A percentile compares a stretch with the other conserved stretches of the same genome.
Evolutionary conservation across 1,140 invertebrate species (phyloP).

Genomic region (Mamestra configurata): DNA sequence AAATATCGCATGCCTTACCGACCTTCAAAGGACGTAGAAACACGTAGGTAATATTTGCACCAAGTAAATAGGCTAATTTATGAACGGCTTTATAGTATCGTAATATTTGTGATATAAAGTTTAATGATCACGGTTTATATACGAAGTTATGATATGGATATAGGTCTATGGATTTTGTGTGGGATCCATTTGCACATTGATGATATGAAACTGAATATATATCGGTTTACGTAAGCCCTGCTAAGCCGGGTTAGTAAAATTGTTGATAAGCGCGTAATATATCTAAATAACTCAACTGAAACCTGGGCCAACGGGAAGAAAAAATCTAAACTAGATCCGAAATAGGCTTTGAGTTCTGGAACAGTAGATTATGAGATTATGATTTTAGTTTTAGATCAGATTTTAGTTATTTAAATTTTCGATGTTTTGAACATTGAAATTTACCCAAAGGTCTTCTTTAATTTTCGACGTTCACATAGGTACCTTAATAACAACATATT

Average conservation of each 20-base stretch:
- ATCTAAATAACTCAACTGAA: too few species aligned
- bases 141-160: constrained; percentile 1
- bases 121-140: constrained; percentile 21
- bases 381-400: too few species aligned
- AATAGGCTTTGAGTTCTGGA: too few species aligned
- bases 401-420: too few species aligned
- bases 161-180: constrained; percentile 3
- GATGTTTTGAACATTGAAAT: too few species aligned
- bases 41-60: constrained; percentile 16
- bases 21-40: neutral
- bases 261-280: neutral
- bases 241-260: neutral
- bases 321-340: too few species aligned
- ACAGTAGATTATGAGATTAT: too few species aligned
- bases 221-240: neutral
- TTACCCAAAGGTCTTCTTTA: too few species aligned
- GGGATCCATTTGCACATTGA: constrained; percentile 12
- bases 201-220: neutral
- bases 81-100: constrained; percentile 23
- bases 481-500: too few species aligned
- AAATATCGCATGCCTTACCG: constrained; percentile 38
- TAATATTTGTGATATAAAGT: constrained; percentile 40
- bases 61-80: constrained; percentile 28
- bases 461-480: too few species aligned
- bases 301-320: too few species aligned